Percentiles rank a stretch among this genome's conserved stretches.
phyloP scores from a whole-genome alignment of 2,888 invertebrate species.

The Callinectes sapidus region DNA sequence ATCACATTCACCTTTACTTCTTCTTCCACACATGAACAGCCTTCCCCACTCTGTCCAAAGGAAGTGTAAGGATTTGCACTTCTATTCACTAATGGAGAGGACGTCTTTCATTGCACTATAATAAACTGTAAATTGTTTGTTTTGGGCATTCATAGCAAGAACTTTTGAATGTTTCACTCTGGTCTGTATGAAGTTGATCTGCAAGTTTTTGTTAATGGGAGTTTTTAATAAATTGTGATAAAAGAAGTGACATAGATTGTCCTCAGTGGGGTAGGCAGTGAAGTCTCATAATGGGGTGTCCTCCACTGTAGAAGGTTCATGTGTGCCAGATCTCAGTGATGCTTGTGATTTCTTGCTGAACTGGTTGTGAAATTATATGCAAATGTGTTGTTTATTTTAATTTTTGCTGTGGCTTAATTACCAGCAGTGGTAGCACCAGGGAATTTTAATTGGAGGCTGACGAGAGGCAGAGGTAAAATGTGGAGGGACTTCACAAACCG shows the following conservation, averaged over 20 bases:
- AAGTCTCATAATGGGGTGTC: neutral
- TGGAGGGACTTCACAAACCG: too few relatives aligned
- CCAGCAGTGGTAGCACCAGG: too few relatives aligned
- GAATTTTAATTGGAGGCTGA: too few relatives aligned
- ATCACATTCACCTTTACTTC: neutral
- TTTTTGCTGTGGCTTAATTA: too few relatives aligned
- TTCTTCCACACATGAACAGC: neutral
- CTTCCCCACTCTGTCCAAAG: neutral
- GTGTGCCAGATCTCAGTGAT: neutral
- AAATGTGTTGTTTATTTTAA: too few relatives aligned
- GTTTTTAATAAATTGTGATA: slow-evolving; percentile 6
- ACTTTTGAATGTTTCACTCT: too few relatives aligned
- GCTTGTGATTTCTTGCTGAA: neutral
- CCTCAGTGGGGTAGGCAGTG: neutral
- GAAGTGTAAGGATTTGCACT: neutral
- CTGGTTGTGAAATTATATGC: neutral
- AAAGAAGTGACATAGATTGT: neutral
- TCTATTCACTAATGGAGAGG: neutral
- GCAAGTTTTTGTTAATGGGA: neutral
- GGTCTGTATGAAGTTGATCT: neutral
- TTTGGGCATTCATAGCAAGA: neutral
- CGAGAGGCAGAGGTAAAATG: too few relatives aligned
- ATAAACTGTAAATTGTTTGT: neutral
- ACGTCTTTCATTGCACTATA: neutral
- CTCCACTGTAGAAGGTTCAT: neutral